Percentiles rank a stretch among this genome's conserved stretches.
Conservation (phyloP, 2,113 vertebrate genomes). For the Felis chaus region DNA sequence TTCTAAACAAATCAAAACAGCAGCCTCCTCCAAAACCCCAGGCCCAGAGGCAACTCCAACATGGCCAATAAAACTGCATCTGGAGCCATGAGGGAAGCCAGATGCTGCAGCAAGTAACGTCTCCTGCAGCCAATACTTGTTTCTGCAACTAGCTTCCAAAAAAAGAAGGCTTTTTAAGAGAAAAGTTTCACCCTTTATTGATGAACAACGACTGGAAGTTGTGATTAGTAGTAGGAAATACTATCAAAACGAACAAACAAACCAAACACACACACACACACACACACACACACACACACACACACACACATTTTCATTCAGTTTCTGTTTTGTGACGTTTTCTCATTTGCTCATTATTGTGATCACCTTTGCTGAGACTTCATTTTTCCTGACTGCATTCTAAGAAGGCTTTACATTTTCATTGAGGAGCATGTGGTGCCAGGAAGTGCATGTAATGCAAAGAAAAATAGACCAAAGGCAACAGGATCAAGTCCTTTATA, state of each 20-base stretch:
- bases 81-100: constrained; percentile 63
- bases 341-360: not conserved
- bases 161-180: not conserved
- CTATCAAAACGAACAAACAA: not conserved
- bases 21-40: constrained; percentile 61
- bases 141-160: constrained; percentile 56
- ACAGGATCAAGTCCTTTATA: not conserved
- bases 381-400: not conserved
- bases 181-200: not conserved
- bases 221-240: constrained; percentile 49
- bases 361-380: not conserved
- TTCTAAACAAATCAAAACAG: constrained; percentile 12
- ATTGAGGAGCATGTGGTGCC: not conserved
- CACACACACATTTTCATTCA: not conserved
- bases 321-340: not conserved
- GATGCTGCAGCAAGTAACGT: constrained; percentile 58
- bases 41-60: constrained; percentile 65
- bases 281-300: not conserved
- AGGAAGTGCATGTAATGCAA: not conserved
- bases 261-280: not conserved
- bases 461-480: not conserved
- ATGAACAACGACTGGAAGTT: not conserved
- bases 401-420: not conserved
- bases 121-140: constrained; percentile 49
- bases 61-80: constrained; percentile 62